Evolutionary conservation across 2,888 invertebrate species (phyloP), one percentile per base, ranked within the genome.

Genomic region (Mimas tiliae): DNA sequence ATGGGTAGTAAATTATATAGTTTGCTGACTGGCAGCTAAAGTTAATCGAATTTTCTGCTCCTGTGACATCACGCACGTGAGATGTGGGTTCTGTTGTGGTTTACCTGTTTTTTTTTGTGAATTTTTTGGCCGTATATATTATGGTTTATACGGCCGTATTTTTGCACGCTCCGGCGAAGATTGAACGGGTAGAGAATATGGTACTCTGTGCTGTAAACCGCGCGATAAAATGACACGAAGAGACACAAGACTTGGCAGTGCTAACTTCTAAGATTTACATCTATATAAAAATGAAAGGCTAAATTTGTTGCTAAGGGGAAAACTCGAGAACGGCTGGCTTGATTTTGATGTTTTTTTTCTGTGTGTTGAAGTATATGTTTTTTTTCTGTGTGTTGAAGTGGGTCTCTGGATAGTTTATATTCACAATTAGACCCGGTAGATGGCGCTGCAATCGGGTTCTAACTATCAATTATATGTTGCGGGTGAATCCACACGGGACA

Each of bases 31-130:
- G 73, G 80, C 81, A 76, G 79, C 79, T 81, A 79, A 79, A 86
- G 80, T 79, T 87, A 90, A 89, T 90, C 86, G 86, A 89, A 88
- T 88, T 86, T 90, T 90, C 87, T 86, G 88, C 85, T 80, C 77
- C 80, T 81, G 79, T 82, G 84, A 80, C 79, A 80, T 86, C 89
- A 90, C 88, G 89, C 89, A 77, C 75, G 72, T 77, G 72, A 74
- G 75, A 74, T 77, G 82, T 77, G 81, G 77, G 76, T 65, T 86
- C 81, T 81, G 81, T 70, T 78, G 82, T 85, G 85, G 84, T 85
- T 86, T 83, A 86, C 86, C 85, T 85, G 85, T 85, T 87, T 58
- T 58, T 58, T 58, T 27, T 1, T 38, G 58, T 58, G 55, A 58
- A 34, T 19, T 42, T 58, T 88, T 87, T 78, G 72, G 72, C 68